These are phyloP conservation scores for Panagrolaimus sp. DNA, from an alignment of 1,140 invertebrate species.

Conservation along the genomic window DNA sequence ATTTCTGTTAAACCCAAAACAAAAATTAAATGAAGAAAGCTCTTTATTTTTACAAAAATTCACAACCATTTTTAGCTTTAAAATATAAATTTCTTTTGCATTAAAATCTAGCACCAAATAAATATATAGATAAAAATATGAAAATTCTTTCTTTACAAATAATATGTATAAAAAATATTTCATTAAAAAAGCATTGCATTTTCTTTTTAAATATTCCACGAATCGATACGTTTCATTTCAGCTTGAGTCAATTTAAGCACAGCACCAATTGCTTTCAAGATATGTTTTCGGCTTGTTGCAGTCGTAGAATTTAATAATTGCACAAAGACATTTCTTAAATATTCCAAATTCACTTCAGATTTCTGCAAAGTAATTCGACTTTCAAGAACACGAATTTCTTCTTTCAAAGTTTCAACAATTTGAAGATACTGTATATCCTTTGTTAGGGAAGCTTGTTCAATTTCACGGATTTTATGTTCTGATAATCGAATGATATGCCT, in stretches of 20 bases:
- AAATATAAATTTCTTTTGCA: no score
- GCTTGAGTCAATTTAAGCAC: slow-evolving; percentile 45
- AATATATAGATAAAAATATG: no score
- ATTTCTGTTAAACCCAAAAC: no score
- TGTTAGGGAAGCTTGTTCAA: slow-evolving; percentile 47
- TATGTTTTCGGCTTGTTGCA: slow-evolving; percentile 42
- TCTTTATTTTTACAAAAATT: no score
- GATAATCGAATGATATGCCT: slow-evolving; percentile 48
- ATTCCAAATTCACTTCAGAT: slow-evolving; percentile 51
- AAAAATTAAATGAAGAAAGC: no score
- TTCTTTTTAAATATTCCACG: slow-evolving; percentile 25
- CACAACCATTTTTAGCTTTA: no score
- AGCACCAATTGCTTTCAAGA: slow-evolving; percentile 52
- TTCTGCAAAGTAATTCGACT: slow-evolving; percentile 42
- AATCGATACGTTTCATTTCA: slow-evolving; percentile 46
- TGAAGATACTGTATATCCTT: slow-evolving; percentile 56
- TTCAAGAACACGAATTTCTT: slow-evolving; percentile 53
- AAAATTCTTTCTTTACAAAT: no score
- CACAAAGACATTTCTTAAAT: slow-evolving; percentile 55
- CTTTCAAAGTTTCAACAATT: slow-evolving; percentile 53
- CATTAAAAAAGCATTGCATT: no score
- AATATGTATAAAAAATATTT: no score
- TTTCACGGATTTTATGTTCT: slow-evolving; percentile 51
- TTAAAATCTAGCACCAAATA: no score
- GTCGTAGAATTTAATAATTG: slow-evolving; percentile 47